Evolutionary conservation across 2,797 vertebrate genomes (phyloP).

Genomic region (Acrocephalus scirpaceus): DNA sequence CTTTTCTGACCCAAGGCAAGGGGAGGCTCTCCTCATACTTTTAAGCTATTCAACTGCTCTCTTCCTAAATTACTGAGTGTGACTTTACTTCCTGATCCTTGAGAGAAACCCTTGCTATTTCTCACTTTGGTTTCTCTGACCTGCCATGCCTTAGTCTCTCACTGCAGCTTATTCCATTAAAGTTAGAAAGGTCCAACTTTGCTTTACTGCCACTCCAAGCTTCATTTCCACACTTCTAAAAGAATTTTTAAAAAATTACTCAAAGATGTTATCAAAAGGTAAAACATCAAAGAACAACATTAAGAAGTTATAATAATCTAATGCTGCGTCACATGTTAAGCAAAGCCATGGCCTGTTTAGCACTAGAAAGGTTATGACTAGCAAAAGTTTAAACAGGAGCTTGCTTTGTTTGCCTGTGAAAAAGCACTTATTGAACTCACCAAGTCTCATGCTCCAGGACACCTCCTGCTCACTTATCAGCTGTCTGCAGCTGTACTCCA

Average conservation of each 20-base stretch:
- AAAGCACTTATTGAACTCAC: constrained; percentile 16
- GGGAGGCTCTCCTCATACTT: constrained; percentile 15
- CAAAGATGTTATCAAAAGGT: neutral
- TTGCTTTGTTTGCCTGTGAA: constrained; percentile 10
- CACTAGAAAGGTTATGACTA: neutral
- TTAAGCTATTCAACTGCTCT: constrained; percentile 30
- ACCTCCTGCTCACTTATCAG: constrained; percentile 49
- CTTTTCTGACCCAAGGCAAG: neutral
- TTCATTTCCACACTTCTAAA: neutral
- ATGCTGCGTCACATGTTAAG: neutral
- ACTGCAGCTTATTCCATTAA: neutral
- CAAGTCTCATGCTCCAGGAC: neutral
- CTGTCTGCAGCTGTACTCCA: neutral
- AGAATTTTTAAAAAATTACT: neutral
- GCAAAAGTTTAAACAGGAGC: neutral
- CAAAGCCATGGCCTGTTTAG: neutral
- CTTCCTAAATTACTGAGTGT: constrained; percentile 23
- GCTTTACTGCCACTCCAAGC: neutral
- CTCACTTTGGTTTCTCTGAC: constrained; percentile 39
- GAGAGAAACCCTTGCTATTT: constrained; percentile 2
- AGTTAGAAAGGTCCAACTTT: neutral
- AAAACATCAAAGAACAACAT: neutral
- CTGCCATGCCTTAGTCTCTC: neutral
- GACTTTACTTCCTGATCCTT: constrained; percentile 22
- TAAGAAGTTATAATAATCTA: neutral